A percentile compares a stretch with the other conserved stretches of the same genome.
Evolutionary conservation across 2,113 vertebrate species (phyloP).

Genomic region (Orientallactaga bullata): DNA sequence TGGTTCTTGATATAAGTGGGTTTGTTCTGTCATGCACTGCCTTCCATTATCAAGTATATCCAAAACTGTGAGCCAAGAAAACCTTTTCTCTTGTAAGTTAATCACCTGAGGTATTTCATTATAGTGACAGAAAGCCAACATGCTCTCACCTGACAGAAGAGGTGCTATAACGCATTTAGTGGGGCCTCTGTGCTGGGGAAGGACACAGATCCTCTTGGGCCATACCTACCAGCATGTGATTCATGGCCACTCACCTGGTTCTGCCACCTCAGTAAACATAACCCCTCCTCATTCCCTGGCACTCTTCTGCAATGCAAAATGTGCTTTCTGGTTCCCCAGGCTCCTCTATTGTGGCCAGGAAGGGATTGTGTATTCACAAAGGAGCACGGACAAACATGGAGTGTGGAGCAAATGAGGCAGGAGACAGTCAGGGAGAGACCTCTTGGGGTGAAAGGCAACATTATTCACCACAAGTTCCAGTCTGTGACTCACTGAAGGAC

Average conservation of each 20-base stretch:
- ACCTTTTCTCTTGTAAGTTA: background rate
- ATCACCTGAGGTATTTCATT: background rate
- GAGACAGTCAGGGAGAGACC: background rate
- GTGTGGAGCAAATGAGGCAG: background rate
- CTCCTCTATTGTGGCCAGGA: background rate
- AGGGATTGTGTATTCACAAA: background rate
- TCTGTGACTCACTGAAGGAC: background rate
- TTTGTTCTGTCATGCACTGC: background rate
- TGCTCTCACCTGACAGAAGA: background rate
- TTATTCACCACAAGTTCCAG: background rate
- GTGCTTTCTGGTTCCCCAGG: background rate
- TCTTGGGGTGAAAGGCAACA: background rate
- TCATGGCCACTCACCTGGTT: background rate
- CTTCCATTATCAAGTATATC: background rate
- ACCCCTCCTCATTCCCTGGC: background rate
- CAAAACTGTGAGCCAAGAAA: background rate
- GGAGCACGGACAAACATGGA: background rate
- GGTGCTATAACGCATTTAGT: background rate
- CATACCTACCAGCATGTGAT: background rate
- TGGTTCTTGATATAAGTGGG: background rate
- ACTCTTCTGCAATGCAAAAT: background rate
- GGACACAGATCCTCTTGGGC: background rate
- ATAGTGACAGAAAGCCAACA: background rate
- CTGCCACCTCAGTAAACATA: background rate
- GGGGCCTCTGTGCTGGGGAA: background rate